A percentile compares a stretch with the other conserved stretches of the same genome.
phyloP scores from a whole-genome alignment of 1,140 invertebrate species.

The Pogonus chalceus region DNA sequence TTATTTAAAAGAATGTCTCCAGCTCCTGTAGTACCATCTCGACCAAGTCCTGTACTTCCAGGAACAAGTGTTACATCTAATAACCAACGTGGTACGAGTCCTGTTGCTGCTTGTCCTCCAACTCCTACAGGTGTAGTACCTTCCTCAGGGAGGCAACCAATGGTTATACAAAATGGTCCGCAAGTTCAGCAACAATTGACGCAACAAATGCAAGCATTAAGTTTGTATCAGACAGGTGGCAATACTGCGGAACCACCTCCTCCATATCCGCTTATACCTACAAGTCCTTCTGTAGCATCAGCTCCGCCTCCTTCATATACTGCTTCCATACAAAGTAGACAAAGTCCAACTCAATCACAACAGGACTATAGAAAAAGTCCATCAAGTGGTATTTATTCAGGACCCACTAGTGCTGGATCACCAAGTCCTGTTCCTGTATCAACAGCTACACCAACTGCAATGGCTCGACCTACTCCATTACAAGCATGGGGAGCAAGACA shows the following conservation, averaged over 20 bases:
- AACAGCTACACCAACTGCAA: slow-evolving; percentile 45
- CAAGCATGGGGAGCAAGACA: slow-evolving; percentile 70
- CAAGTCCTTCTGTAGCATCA: slow-evolving; percentile 45
- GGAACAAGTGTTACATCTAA: slow-evolving; percentile 34
- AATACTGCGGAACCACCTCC: slow-evolving; percentile 59
- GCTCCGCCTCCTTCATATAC: slow-evolving; percentile 74
- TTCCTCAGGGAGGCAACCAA: slow-evolving; percentile 50
- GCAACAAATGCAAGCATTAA: slow-evolving; percentile 80
- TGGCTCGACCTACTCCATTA: slow-evolving; percentile 61
- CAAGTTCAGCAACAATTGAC: slow-evolving; percentile 75
- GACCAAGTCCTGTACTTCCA: slow-evolving; percentile 43
- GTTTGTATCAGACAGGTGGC: slow-evolving; percentile 54
- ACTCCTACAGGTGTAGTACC: slow-evolving; percentile 40
- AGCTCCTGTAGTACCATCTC: slow-evolving; percentile 51
- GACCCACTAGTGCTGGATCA: slow-evolving; percentile 65
- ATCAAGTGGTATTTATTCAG: slow-evolving; percentile 71
- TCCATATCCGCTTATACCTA: slow-evolving; percentile 56
- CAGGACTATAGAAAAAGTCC: slow-evolving; percentile 58
- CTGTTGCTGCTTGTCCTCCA: slow-evolving; percentile 46
- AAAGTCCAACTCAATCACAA: slow-evolving; percentile 70
- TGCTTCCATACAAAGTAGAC: slow-evolving; percentile 72
- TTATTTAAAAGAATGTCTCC: slow-evolving; percentile 78
- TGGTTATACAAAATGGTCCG: slow-evolving; percentile 71
- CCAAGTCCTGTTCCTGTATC: slow-evolving; percentile 69
- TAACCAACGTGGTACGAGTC: slow-evolving; percentile 62